Base-by-base conservation (phyloP, 2,113 vertebrate genomes). In the Rhinopomastus cyanomelas region DNA sequence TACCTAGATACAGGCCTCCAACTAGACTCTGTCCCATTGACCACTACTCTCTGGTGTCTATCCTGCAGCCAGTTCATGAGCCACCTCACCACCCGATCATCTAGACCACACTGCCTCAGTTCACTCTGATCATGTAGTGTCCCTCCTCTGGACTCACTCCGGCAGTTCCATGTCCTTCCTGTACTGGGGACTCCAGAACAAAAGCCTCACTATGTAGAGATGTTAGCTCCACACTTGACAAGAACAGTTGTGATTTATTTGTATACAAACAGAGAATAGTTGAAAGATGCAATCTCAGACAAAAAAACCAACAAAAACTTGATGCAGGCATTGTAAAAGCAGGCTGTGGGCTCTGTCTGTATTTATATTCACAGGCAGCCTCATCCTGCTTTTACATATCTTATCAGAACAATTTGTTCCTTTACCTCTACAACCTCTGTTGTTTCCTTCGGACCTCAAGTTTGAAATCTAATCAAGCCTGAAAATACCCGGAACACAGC, bases 381-480 rank as follows among this genome's bases (percentile, higher is more conserved):
- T 88, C 57, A 86, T 71, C 0, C 2, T 68, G 30, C 59, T 73
- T 88, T 76, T 79, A 92, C 81, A 69, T 53, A 56, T 30, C 17
- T 72, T 85, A 94, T 69, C 22, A 2, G 84, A 87, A 93, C 51
- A 59, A 72, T 90, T 66, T 90, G 36, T 87, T 94, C 78, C 36
- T 87, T 92, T 85, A 93, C 81, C 46, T 92, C 46, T 79, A 42
- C 26, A 76, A 46, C 22, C 90, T 68, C 55, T 81, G 29, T 65
- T 94, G 16, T 81, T 90, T 89, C 67, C 78, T 93, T 67, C 74
- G 81, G 81, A 53, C 12, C 17, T 67, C 36, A 19, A 73, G 42
- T 83, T 78, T 78, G 65, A 90, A 88, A 92, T 79, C 57, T 90
- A 95, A 92, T 93, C 81, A 92, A 85, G 49, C 13, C 66, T 87